phyloP scores from a whole-genome alignment of 2,888 invertebrate genomes.

The Octonoba sinensis region DNA sequence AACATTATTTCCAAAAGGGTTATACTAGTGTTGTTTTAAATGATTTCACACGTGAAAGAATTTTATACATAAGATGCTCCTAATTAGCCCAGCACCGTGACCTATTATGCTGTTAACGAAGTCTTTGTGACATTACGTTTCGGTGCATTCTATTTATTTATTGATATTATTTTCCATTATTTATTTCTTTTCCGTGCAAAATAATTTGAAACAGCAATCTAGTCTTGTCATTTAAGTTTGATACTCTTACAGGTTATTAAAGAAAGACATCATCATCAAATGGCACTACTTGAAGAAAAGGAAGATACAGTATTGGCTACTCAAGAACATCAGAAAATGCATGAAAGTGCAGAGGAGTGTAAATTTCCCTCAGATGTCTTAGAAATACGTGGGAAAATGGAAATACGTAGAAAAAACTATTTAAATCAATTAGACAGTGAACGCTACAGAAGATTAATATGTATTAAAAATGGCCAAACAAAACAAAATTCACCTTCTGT shows the following conservation, averaged over 20 bases:
- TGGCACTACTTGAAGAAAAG: slow-evolving; percentile 18
- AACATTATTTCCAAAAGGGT: too few species aligned
- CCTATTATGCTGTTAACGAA: too few species aligned
- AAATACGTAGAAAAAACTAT: slow-evolving; percentile 24
- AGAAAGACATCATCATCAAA: slow-evolving; percentile 11
- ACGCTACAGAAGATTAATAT: slow-evolving; percentile 25
- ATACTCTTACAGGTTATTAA: slow-evolving; percentile 25
- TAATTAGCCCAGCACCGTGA: too few species aligned
- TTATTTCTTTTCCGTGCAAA: too few species aligned
- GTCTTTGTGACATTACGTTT: too few species aligned
- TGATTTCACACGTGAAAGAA: too few species aligned
- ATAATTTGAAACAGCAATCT: too few species aligned
- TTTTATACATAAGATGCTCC: too few species aligned
- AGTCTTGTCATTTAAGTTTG: background rate
- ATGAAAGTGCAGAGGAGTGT: background rate
- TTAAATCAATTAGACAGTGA: slow-evolving; percentile 22
- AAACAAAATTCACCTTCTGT: slow-evolving; percentile 22
- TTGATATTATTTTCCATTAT: too few species aligned
- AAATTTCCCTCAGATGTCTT: slow-evolving; percentile 1
- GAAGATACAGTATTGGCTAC: slow-evolving; percentile 9
- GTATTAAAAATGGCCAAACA: slow-evolving; percentile 47
- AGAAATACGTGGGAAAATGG: slow-evolving; percentile 10
- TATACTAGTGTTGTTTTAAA: too few species aligned
- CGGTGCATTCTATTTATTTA: too few species aligned
- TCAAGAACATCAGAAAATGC: slow-evolving; percentile 7